Evolutionary conservation across 2,888 invertebrate species (phyloP), one percentile per base, ranked within the genome.

Genomic region (Hofmannophila pseudospretella): DNA sequence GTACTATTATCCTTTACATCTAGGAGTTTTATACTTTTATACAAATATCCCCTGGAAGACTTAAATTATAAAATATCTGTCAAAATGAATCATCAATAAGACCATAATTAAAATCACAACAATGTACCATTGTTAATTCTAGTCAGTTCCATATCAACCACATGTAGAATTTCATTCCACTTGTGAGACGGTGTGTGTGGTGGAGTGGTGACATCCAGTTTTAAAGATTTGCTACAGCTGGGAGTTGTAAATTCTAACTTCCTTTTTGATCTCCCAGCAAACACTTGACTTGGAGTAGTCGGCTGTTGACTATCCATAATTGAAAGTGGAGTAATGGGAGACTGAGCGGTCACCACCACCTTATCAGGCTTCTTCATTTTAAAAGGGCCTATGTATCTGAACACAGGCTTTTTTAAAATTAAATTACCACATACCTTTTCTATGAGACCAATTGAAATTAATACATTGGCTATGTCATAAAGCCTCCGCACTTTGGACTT

Each of bases 391-490:
- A 89, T 88, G 75, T 92, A 92, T 55, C 86, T 88, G 68, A 91
- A 92, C 41, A 91, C 90, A 44, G 92, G 91, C 62, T 92, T 92
- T 54, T 90, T 88, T 54, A 90, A 82, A 67, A 74, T 88, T 73
- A 76, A 88, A 50, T 87, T 86, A 51, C 89, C 88, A 40, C 89
- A 88, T 41, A 92, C 90, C 70, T 93, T 93, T 62, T 89, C 88
- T 60, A 93, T 92, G 49, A 93, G 88, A 52, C 90, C 90, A 66
- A 93, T 89, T 42, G 93, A 92, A 48, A 92, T 91, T 54, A 94
- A 88, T 48, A 94, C 92, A 74, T 94, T 94, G 41, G 93, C 93
- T 54, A 94, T 93, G 68, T 94, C 93, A 72, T 94, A 94, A 19
- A 94, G 84, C 47, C 94, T 87, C 42, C 94, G 88, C 43, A 92